Conservation (phyloP, 2,888 invertebrate species). For the Gisinianus flammeolus region DNA sequence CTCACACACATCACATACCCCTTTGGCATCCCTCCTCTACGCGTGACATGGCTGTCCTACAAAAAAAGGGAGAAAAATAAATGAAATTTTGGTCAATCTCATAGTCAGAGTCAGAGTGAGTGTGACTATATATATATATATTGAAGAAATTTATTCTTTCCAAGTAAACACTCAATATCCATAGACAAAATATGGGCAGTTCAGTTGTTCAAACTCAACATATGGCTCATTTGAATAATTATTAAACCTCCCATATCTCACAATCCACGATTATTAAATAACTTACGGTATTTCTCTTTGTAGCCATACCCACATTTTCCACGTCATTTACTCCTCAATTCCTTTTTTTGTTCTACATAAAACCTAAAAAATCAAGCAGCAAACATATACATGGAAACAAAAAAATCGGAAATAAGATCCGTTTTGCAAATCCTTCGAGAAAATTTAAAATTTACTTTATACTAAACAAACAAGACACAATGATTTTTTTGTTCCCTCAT, state of each 20-base stretch:
- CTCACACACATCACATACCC: conserved; percentile 26
- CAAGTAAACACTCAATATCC: neutral
- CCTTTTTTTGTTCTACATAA: too few species aligned
- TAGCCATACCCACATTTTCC: too few species aligned
- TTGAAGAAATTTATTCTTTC: conserved; percentile 13
- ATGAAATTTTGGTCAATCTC: conserved; percentile 35
- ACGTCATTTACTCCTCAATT: too few species aligned
- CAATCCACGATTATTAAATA: conserved; percentile 5
- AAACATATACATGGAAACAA: too few species aligned
- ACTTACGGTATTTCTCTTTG: neutral
- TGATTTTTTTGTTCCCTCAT: too few species aligned
- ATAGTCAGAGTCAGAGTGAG: neutral
- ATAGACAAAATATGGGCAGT: neutral
- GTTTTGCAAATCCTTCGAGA: too few species aligned
- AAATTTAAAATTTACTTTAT: neutral
- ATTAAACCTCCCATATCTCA: conserved; percentile 24
- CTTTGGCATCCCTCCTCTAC: conserved; percentile 11
- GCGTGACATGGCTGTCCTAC: conserved; percentile 38
- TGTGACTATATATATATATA: neutral
- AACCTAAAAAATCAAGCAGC: too few species aligned
- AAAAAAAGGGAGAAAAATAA: conserved; percentile 33
- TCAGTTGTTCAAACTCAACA: conserved; percentile 10
- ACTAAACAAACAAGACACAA: too few species aligned
- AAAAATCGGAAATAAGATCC: too few species aligned
- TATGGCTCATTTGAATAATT: conserved; percentile 37